Conservation (phyloP, 2,113 vertebrate species). For the Grammomys surdaster region DNA sequence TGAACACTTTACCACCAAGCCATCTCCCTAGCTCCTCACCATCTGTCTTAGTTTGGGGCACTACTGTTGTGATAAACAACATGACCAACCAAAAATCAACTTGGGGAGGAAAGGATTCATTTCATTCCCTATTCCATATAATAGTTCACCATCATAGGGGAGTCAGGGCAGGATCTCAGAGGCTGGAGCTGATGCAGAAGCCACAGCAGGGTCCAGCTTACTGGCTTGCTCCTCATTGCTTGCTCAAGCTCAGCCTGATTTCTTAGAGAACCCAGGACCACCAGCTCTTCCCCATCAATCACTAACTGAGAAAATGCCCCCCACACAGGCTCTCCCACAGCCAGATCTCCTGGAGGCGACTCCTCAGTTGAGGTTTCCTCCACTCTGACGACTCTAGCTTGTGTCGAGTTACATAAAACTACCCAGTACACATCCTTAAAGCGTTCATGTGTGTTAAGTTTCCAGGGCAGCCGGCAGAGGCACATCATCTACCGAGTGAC, state of each 20-base stretch:
- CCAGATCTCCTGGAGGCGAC: neutral
- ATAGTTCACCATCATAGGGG: neutral
- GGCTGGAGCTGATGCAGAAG: neutral
- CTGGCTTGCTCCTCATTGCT: neutral
- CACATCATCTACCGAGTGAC: slow-evolving; percentile 96
- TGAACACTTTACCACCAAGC: neutral
- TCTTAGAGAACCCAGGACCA: neutral
- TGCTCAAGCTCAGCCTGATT: neutral
- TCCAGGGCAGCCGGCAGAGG: slow-evolving; percentile 95
- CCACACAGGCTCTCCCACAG: neutral
- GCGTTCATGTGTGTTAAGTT: slow-evolving; percentile 88
- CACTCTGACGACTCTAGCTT: neutral
- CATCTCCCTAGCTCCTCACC: neutral
- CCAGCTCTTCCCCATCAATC: neutral
- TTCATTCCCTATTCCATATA: neutral
- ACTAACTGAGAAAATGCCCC: neutral
- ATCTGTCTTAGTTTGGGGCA: neutral
- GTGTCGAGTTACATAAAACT: neutral
- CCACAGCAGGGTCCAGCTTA: neutral
- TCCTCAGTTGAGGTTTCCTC: neutral
- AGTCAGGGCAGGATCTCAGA: neutral
- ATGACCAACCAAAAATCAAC: neutral
- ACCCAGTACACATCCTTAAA: slow-evolving; percentile 70
- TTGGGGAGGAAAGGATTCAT: neutral
- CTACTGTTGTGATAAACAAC: neutral